Evolutionary conservation across 2,113 vertebrate genomes (phyloP).

Genomic region (Syngnathoides biaculeatus): DNA sequence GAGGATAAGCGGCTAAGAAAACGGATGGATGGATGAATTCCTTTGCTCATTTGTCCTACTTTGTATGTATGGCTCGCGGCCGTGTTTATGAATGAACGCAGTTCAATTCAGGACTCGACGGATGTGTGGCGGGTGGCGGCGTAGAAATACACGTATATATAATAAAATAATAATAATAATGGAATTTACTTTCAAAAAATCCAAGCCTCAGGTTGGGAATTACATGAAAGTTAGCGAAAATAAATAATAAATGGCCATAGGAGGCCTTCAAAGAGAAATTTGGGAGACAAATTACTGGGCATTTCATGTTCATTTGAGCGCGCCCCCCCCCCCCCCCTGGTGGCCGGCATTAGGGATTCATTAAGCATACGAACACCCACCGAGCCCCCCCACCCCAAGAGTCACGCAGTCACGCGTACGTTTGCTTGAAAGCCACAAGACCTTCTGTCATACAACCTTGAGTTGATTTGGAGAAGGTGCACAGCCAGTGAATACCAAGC

Average conservation of each 20-base stretch:
- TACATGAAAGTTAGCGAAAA: background rate
- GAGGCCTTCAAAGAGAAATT: conserved; percentile 2
- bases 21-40: too few species aligned
- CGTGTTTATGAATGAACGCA: background rate
- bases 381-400: background rate
- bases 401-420: too few species aligned
- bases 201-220: too few species aligned
- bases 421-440: background rate
- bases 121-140: too few species aligned
- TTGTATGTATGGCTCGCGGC: background rate
- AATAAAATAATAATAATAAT: too few species aligned
- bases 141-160: too few species aligned
- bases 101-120: background rate
- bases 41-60: too few species aligned
- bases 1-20: too few species aligned
- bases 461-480: background rate
- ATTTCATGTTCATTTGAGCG: background rate
- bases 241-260: background rate
- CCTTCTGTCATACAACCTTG: background rate
- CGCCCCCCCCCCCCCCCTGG: background rate
- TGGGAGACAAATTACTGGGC: background rate
- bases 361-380: background rate
- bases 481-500: background rate
- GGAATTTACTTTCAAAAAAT: too few species aligned
- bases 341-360: conserved; percentile 1